Evolutionary conservation across 2,888 invertebrate species (phyloP).

Genomic region (Pyrgus malvae): DNA sequence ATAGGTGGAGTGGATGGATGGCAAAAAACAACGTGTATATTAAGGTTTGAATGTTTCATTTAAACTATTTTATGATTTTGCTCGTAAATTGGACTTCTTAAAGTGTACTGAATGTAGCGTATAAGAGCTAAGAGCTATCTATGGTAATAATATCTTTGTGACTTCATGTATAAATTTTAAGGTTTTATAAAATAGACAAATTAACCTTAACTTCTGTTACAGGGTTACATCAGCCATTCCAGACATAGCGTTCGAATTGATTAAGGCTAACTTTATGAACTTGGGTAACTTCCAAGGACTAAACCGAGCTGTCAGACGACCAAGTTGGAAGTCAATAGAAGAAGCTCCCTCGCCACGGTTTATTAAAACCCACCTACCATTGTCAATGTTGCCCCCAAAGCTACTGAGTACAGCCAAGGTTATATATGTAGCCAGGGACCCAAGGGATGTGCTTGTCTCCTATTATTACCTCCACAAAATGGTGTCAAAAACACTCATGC

Average conservation of each 20-base stretch:
- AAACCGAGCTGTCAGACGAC: constrained; percentile 51
- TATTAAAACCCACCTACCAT: constrained; percentile 85
- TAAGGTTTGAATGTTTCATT: too few relatives aligned
- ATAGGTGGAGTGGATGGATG: too few relatives aligned
- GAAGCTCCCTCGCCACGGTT: constrained; percentile 76
- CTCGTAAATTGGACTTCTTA: too few relatives aligned
- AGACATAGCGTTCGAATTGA: constrained; percentile 62
- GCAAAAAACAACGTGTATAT: too few relatives aligned
- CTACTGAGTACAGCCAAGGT: constrained; percentile 76
- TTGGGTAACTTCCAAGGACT: constrained; percentile 68
- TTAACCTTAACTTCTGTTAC: constrained; percentile 31
- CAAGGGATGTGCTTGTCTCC: constrained; percentile 87
- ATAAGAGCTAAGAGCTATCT: too few relatives aligned
- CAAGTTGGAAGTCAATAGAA: constrained; percentile 62
- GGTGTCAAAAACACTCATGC: constrained; percentile 71
- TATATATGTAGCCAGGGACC: constrained; percentile 87
- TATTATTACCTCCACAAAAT: constrained; percentile 85
- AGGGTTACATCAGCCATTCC: constrained; percentile 62
- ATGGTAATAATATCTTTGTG: too few relatives aligned
- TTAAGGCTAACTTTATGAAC: constrained; percentile 68
- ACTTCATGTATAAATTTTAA: neutral
- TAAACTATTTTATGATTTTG: too few relatives aligned
- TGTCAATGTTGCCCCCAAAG: constrained; percentile 80
- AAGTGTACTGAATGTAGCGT: too few relatives aligned
- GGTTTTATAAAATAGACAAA: neutral